Base-by-base conservation (phyloP, 2,888 invertebrate species). In the Dioctria linearis region DNA sequence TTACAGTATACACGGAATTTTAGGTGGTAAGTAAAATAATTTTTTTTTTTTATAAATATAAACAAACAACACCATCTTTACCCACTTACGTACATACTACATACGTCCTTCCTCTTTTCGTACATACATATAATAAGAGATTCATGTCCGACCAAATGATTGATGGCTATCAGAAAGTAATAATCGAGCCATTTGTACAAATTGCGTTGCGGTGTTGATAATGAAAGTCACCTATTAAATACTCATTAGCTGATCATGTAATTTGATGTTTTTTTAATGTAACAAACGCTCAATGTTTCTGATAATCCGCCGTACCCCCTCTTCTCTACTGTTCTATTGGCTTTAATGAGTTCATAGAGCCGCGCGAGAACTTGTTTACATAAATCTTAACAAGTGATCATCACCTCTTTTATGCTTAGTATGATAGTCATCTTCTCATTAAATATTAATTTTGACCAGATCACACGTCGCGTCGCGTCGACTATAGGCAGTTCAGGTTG, bases 1-100 rank as follows among this genome's bases (percentile, higher is more conserved):
- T 91, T 96, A 97, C 91, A 96, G 95, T 87, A 97, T 96, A 90
- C 94, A 96, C 90, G 95, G 96, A 86, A 96, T 96, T 88, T 92
- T 96, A 86, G 95, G 94, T 87, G 92, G 96, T 92, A 93, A 92
- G 92, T 86, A 81, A 46, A 39, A 11, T 13, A 57, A 11, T 6
- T 25, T 25, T 13, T 61, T 6, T 25, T 25, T 13, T 61, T 6
- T 61, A 8, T 13, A 61, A 13, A 13, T 25, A 25, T 25, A 25
- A 25, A 25, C 25, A 25, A 25, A 25, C 25, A 25, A 25, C 25
- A 25, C 25, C 0, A 25, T 25, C 25, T 25, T 25, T 25, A 25
- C 25, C 25, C 25, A 25, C 2, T 25, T 25, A 25, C 25, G 25
- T 25, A n/a, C n/a, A n/a, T n/a, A n/a, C n/a, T n/a, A n/a, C n/a